Conservation (phyloP, 2,888 invertebrate genomes). For the Leptopilina myrica region DNA sequence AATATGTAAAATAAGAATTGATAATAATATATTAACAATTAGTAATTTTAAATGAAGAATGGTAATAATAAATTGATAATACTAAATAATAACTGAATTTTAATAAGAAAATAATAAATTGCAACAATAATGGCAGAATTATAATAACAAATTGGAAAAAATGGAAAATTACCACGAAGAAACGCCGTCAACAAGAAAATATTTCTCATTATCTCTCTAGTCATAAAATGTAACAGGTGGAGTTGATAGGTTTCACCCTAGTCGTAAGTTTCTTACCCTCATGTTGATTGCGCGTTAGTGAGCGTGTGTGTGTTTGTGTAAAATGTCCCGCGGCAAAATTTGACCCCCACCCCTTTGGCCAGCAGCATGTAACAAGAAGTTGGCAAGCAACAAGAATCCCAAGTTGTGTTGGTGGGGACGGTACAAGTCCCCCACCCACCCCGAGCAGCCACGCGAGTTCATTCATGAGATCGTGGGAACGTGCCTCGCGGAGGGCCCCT, state of each 20-base stretch:
- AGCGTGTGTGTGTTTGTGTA: neutral
- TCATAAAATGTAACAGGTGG: conserved; percentile 2
- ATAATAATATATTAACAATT: too few species aligned
- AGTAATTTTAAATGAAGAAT: too few species aligned
- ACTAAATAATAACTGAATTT: too few species aligned
- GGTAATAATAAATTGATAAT: too few species aligned
- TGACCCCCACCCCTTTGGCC: conserved; percentile 50
- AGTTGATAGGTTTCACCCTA: conserved; percentile 50
- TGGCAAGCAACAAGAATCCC: conserved; percentile 49
- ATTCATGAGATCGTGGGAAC: conserved; percentile 77
- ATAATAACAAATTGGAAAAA: too few species aligned
- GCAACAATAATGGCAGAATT: neutral
- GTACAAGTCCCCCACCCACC: conserved; percentile 62
- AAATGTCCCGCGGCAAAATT: conserved; percentile 52
- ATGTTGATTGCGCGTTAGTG: too few species aligned
- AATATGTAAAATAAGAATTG: too few species aligned
- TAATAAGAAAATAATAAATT: neutral
- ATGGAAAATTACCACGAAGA: neutral
- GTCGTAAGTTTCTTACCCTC: conserved; percentile 65
- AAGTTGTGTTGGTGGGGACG: conserved; percentile 53
- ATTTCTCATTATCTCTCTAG: conserved; percentile 21
- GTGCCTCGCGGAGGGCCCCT: conserved; percentile 67
- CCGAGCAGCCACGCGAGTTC: conserved; percentile 75
- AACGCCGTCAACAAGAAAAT: neutral
- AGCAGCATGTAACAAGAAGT: conserved; percentile 38